A percentile compares a stretch with the other conserved stretches of the same genome.
Evolutionary conservation across 1,140 invertebrate genomes (phyloP).

Genomic region (Ceratitis capitata): DNA sequence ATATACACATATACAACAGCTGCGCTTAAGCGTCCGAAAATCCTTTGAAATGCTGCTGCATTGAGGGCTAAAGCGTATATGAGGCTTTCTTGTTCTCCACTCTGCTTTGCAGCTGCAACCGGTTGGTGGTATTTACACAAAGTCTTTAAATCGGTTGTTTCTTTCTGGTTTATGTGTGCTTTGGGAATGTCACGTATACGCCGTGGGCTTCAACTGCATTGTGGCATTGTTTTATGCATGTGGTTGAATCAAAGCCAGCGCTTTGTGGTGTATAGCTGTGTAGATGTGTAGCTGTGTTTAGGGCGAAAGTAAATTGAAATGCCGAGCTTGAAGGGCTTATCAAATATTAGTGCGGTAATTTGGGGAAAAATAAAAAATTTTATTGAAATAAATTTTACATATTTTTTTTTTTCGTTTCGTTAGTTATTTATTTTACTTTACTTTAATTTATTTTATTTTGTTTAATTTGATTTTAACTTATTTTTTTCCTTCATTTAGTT

Average conservation of each 20-base stretch:
- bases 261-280: not conserved
- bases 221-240: not conserved
- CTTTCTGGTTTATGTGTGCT: slow-evolving; percentile 7
- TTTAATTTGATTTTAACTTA: too few species aligned
- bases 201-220: not conserved
- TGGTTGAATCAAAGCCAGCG: not conserved
- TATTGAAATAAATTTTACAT: not conserved
- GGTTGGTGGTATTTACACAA: not conserved
- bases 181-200: slow-evolving; percentile 9
- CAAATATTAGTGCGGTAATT: not conserved
- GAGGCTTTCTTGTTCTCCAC: not conserved
- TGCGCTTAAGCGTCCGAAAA: not conserved
- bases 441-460: too few species aligned
- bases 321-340: too few species aligned
- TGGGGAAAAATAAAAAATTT: not conserved
- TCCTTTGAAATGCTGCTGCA: not conserved
- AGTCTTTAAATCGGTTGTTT: slow-evolving; percentile 7
- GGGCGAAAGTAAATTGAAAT: not conserved
- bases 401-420: too few species aligned
- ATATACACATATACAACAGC: not conserved
- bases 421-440: too few species aligned
- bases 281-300: not conserved
- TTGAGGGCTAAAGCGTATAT: not conserved
- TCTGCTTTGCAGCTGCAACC: not conserved
- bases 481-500: too few species aligned